These are phyloP conservation scores for Panthera leo DNA, from an alignment of 2,113 vertebrate species.

Conservation along the genomic window DNA sequence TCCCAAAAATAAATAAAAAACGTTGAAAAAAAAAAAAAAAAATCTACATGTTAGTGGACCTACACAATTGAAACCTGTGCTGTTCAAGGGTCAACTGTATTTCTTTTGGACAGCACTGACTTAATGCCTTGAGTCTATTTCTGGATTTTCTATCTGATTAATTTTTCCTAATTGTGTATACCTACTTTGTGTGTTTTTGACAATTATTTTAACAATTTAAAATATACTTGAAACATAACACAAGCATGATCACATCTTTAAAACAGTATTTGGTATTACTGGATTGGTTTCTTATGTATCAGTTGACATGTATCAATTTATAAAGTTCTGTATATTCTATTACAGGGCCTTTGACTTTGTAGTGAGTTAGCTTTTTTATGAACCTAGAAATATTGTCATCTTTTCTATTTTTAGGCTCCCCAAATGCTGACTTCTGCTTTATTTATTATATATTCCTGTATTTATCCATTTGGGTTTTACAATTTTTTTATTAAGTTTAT, in stretches of 20 bases:
- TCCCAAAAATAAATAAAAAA: no score
- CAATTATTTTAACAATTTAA: slow-evolving; percentile 39
- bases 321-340: slow-evolving; percentile 7
- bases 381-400: slow-evolving; percentile 4
- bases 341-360: background rate
- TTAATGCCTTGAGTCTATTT: slow-evolving; percentile 5
- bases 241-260: background rate
- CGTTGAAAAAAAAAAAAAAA: no score
- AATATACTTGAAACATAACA: slow-evolving; percentile 3
- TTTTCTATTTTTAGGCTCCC: slow-evolving; percentile 18
- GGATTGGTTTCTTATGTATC: background rate
- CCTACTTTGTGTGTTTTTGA: background rate
- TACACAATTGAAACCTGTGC: background rate
- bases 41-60: background rate
- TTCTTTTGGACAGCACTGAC: slow-evolving; percentile 15
- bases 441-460: background rate
- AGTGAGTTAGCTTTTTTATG: slow-evolving; percentile 1
- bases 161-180: background rate
- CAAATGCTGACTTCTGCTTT: slow-evolving; percentile 17
- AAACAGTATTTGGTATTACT: background rate
- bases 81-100: background rate
- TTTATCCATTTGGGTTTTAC: slow-evolving; percentile 14
- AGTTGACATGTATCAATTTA: background rate
- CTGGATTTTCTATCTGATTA: slow-evolving; percentile 1
- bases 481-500: background rate